Evolutionary conservation across 2,888 invertebrate genomes (phyloP).

Genomic region (Xestoiulus laeticollis): DNA sequence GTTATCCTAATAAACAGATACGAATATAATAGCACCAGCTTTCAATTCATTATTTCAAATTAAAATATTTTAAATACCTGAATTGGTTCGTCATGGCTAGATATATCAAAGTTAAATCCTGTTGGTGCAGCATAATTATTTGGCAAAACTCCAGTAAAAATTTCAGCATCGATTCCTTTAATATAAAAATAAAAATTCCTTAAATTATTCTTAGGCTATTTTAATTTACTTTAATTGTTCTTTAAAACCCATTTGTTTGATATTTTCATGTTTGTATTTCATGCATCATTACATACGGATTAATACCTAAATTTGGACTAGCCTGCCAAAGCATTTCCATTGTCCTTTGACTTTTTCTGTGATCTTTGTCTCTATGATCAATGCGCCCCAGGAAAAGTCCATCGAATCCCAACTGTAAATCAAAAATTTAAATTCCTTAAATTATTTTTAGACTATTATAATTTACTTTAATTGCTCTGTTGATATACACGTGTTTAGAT

Average conservation of each 20-base stretch:
- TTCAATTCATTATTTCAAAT: too few relatives aligned
- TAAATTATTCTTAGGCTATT: too few relatives aligned
- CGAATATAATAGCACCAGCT: neutral
- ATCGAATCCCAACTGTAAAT: slow-evolving; percentile 68
- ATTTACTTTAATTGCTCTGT: too few relatives aligned
- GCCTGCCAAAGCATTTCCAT: slow-evolving; percentile 64
- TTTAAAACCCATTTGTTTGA: too few relatives aligned
- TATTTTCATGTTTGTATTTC: too few relatives aligned
- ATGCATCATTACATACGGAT: too few relatives aligned
- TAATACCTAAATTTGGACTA: slow-evolving; percentile 62
- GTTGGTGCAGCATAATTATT: slow-evolving; percentile 48
- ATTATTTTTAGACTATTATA: too few relatives aligned
- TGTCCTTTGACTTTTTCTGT: slow-evolving; percentile 58
- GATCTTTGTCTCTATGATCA: slow-evolving; percentile 64
- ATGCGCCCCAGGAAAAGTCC: slow-evolving; percentile 64
- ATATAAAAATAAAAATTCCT: neutral
- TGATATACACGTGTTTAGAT: too few relatives aligned
- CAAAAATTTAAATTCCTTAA: too few relatives aligned
- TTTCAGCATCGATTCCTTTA: slow-evolving; percentile 42
- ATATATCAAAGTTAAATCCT: slow-evolving; percentile 50
- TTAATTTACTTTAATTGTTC: too few relatives aligned
- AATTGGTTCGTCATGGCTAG: slow-evolving; percentile 50
- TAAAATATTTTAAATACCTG: slow-evolving; percentile 42
- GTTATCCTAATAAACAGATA: slow-evolving; percentile 47
- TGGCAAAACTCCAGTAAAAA: slow-evolving; percentile 51